Base-by-base conservation (phyloP, 2,888 invertebrate species). In the Platycheirus rosarum region DNA sequence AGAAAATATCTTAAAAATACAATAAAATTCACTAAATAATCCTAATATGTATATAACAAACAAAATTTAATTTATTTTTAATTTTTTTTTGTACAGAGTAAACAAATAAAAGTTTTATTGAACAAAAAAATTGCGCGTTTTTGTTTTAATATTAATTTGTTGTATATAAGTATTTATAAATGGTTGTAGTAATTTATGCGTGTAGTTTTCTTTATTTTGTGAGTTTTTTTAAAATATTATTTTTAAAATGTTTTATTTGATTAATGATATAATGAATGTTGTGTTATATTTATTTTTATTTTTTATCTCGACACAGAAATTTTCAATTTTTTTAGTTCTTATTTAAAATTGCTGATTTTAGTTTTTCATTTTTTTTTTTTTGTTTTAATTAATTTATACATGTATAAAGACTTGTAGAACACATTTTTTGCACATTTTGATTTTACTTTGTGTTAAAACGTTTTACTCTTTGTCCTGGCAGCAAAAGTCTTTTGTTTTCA, bases 11-110 rank as follows among this genome's bases (percentile, higher is more conserved):
- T 73, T 70, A 32, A 62, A 73, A 66, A 68, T 49, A 73, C 16
- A 70, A 40, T 57, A 77, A 51, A 82, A 82, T 82, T 82, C 77
- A 73, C 82, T 82, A 77, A 77, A 82, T 51, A 77, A 73, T 77
- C 53, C 66, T 62, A 66, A 60, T 82, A 68, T 65, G n/a, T n/a
- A n/a, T n/a, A n/a, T n/a, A n/a, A n/a, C n/a, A n/a, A 16, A 60
- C 13, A 35, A 48, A 53, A 35, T 18, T 11, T 18, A 11, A 37
- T 8, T 42, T 49, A 16, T 51, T 37, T 37, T 44, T 65, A 26
- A 51, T 53, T 65, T 71, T 53, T 29, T 18, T 70, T 76, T 70
- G 60, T 62, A 66, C 42, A 53, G 23, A 57, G 18, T 65, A 32
- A 57, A 44, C 57, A 23, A 35, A 65, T 8, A 78, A 18, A 53